Conservation (phyloP, 1,140 invertebrate genomes). For the Drosophila burlai region DNA sequence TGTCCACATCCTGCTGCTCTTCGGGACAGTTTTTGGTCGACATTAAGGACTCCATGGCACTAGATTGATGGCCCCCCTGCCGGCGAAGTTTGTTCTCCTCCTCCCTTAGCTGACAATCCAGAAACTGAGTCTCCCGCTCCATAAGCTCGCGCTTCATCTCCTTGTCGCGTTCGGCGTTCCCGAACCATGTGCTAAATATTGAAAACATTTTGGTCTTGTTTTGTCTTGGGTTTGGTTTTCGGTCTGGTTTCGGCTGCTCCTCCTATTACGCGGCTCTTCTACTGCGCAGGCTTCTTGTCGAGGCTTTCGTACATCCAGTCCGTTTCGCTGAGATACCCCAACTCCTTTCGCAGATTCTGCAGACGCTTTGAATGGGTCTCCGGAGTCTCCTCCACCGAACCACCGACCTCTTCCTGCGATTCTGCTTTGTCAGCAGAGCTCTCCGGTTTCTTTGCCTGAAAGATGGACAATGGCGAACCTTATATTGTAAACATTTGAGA, state of each 20-base stretch:
- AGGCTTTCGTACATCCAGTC: slow-evolving; percentile 89
- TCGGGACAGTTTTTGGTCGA: not conserved
- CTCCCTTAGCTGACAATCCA: slow-evolving; percentile 44
- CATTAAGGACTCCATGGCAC: slow-evolving; percentile 3
- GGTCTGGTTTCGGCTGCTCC: not conserved
- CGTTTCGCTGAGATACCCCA: slow-evolving; percentile 89
- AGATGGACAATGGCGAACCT: no score
- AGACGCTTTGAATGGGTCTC: slow-evolving; percentile 88
- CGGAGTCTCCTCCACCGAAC: slow-evolving; percentile 56
- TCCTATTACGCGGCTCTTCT: slow-evolving; percentile 12
- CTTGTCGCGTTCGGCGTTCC: not conserved
- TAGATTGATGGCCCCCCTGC: slow-evolving; percentile 4
- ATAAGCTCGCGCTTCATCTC: slow-evolving; percentile 52
- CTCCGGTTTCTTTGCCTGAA: slow-evolving; percentile 70
- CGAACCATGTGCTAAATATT: not conserved
- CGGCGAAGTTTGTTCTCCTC: not conserved
- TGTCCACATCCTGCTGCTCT: not conserved
- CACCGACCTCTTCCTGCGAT: slow-evolving; percentile 43
- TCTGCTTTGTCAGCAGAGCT: slow-evolving; percentile 54
- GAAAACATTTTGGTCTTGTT: slow-evolving; percentile 10
- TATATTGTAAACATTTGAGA: not conserved
- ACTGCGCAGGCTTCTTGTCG: slow-evolving; percentile 68
- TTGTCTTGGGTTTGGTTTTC: not conserved
- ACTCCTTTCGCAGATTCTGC: slow-evolving; percentile 88
- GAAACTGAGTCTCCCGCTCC: slow-evolving; percentile 63